A percentile compares a stretch with the other conserved stretches of the same genome.
phyloP scores from a whole-genome alignment of 2,113 vertebrate genomes.

The Phylloscopus trochilus region DNA sequence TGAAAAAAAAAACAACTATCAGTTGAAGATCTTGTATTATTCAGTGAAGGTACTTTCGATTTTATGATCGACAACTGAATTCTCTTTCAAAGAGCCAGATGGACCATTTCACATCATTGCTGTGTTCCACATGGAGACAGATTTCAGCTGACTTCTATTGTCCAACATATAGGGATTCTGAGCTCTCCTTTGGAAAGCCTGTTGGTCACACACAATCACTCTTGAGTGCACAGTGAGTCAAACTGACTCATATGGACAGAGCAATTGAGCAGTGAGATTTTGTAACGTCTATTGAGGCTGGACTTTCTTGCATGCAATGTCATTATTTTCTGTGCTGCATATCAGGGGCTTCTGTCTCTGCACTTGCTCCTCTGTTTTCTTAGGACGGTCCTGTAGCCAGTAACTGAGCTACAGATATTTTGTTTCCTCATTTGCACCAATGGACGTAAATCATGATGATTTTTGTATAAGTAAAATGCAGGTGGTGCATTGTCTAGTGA shows the following conservation, averaged over 20 bases:
- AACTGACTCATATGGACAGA: neutral
- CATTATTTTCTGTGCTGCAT: neutral
- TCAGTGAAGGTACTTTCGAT: neutral
- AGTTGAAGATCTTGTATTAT: neutral
- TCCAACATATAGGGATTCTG: neutral
- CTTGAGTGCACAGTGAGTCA: neutral
- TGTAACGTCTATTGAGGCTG: rapidly evolving
- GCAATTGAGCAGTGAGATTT: neutral
- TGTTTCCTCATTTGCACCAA: neutral
- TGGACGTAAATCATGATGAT: neutral
- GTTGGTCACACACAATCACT: neutral
- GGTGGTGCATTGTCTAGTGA: neutral
- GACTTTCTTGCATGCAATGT: neutral
- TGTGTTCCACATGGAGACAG: neutral
- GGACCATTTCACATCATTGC: neutral
- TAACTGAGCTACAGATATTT: neutral
- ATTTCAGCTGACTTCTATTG: neutral
- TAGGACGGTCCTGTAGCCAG: neutral
- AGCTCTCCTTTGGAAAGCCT: neutral
- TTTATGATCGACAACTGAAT: neutral
- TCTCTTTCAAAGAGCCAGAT: neutral
- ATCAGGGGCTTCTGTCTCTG: neutral
- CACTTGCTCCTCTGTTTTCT: neutral
- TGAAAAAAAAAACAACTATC: neutral
- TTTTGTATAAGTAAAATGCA: neutral